Base-by-base conservation (phyloP, 2,797 vertebrate species). In the Paratrypauchen microcephalus region DNA sequence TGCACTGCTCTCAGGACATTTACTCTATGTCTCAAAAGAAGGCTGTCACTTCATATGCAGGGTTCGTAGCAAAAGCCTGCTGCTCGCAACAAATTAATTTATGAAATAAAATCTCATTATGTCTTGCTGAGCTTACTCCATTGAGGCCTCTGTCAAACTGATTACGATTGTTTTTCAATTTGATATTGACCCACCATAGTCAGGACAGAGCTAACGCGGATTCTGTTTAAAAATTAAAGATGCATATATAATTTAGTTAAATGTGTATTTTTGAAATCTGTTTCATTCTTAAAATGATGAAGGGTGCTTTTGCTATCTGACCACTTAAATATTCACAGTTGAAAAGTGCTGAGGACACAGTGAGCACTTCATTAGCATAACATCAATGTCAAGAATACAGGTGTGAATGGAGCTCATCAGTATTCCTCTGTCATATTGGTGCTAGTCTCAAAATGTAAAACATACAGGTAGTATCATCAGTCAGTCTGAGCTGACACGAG, bases 291-390 rank as follows among this genome's bases (percentile, higher is more conserved):
- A 71, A 71, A 72, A 30, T 77, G 75, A 85, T 84, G 21, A 15
- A 47, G 26, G 68, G 70, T 80, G 56, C 48, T 70, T 79, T 76
- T 66, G 83, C 86, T 87, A 88, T 84, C 64, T 30, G 19, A 79
- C 80, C 67, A 66, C 61, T 82, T 84, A 81, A 81, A 77, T 78
- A 79, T 77, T 79, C 79, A 78, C 73, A 55, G 73, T 69, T 78
- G 19, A 75, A 52, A 82, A 77, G 72, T 73, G 78, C 65, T 79
- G 78, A 78, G 88, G 80, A 85, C 84, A 75, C 69, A 68, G 78
- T 52, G 66, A 2, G 74, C 70, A 87, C 80, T 79, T 73, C 70
- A 91, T 91, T 91, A 88, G 78, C 89, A 91, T 90, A 88, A 83
- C 85, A 89, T 90, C 86, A 86, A 76, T 84, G 85, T 87, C 83